A percentile compares a stretch with the other conserved stretches of the same genome.
Conservation (phyloP, 2,888 invertebrate species). For the Rhopalosiphum nymphaeae region DNA sequence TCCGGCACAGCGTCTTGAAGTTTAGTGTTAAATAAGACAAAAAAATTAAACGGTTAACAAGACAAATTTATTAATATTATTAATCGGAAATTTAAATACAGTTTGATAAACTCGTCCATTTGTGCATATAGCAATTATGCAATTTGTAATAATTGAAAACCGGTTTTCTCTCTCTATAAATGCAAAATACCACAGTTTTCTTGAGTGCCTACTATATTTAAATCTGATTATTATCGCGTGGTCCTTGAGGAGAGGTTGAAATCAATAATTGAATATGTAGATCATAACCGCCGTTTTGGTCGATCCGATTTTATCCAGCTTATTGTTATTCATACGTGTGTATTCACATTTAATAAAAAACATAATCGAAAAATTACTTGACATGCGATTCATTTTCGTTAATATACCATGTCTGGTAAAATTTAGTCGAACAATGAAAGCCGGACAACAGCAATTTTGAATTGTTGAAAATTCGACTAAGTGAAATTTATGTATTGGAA, state of each 20-base stretch:
- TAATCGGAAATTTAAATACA: background rate
- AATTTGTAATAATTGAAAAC: constrained; percentile 35
- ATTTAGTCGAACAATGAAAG: background rate
- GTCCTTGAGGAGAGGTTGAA: constrained; percentile 27
- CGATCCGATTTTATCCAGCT: background rate
- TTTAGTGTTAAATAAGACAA: background rate
- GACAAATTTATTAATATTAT: background rate
- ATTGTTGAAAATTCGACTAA: background rate
- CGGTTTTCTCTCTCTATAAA: background rate
- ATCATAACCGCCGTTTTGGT: background rate
- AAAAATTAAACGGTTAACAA: background rate
- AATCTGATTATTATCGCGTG: constrained; percentile 4
- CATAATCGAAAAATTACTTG: background rate
- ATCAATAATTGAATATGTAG: constrained; percentile 22
- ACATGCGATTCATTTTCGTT: background rate
- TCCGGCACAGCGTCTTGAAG: background rate
- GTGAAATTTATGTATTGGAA: background rate
- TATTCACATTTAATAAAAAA: background rate
- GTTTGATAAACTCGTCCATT: constrained; percentile 14
- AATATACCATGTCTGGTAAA: background rate
- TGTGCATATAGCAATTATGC: background rate
- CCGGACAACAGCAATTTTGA: background rate
- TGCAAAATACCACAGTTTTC: background rate
- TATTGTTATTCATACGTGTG: background rate
- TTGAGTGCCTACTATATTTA: constrained; percentile 6